phyloP scores from a whole-genome alignment of 2,888 invertebrate genomes.

The Diaperis boleti region DNA sequence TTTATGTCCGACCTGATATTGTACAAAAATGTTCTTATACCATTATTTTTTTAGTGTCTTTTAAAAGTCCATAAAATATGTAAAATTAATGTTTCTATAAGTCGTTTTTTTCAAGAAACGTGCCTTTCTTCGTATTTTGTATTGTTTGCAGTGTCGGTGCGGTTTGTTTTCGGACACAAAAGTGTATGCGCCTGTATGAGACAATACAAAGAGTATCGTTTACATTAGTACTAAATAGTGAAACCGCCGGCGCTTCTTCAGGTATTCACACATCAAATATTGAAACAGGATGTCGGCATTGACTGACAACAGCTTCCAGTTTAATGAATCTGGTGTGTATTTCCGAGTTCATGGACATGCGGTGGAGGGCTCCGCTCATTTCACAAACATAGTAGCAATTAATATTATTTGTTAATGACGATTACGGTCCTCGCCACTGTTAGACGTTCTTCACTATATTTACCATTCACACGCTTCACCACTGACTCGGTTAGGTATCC shows the following conservation, averaged over 20 bases:
- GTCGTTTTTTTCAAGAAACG: slow-evolving; percentile 19
- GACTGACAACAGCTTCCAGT: slow-evolving; percentile 50
- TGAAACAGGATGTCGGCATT: slow-evolving; percentile 53
- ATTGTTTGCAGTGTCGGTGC: slow-evolving; percentile 12
- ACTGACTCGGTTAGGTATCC: slow-evolving; percentile 33
- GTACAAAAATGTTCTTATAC: no score
- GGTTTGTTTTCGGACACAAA: slow-evolving; percentile 34
- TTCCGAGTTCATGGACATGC: slow-evolving; percentile 54
- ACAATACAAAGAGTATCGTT: slow-evolving; percentile 49
- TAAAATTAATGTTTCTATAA: slow-evolving; percentile 38
- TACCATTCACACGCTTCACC: slow-evolving; percentile 55
- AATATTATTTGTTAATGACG: slow-evolving; percentile 53
- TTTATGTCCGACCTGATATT: no score
- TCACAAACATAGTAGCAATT: slow-evolving; percentile 54
- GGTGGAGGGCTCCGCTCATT: slow-evolving; percentile 40
- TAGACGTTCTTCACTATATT: slow-evolving; percentile 50
- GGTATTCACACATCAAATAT: slow-evolving; percentile 53
- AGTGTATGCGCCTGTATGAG: slow-evolving; percentile 16
- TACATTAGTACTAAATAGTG: slow-evolving; percentile 48
- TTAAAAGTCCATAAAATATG: no score
- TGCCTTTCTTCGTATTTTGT: slow-evolving; percentile 17
- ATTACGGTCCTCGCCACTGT: slow-evolving; percentile 44
- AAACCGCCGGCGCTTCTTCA: slow-evolving; percentile 48
- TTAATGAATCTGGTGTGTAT: slow-evolving; percentile 46
- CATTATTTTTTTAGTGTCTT: no score